phyloP scores from a whole-genome alignment of 2,797 vertebrate species.

The Fistularia tabacaria region DNA sequence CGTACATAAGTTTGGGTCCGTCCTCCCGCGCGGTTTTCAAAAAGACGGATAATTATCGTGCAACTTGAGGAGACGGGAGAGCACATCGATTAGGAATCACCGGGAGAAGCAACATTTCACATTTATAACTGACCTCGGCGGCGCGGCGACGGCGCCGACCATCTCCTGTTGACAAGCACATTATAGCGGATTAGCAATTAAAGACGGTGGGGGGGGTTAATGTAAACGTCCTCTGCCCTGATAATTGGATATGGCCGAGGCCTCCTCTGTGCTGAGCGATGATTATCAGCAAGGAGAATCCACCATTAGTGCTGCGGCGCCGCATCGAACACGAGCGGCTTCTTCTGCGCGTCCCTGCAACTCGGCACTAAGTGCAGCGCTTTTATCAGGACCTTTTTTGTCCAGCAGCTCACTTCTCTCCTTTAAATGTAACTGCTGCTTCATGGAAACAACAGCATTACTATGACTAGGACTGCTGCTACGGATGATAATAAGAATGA shows the following conservation, averaged over 20 bases:
- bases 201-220: slow-evolving; percentile 34
- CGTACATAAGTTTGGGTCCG: too few relatives aligned
- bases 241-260: slow-evolving; percentile 50
- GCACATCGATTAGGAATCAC: slow-evolving; percentile 33
- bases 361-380: neutral
- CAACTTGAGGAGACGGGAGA: slow-evolving; percentile 1
- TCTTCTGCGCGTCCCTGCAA: slow-evolving; percentile 17
- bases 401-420: too few relatives aligned
- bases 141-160: slow-evolving; percentile 9
- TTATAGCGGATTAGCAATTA: slow-evolving; percentile 63
- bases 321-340: neutral
- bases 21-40: slow-evolving; percentile 6
- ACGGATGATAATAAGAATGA: too few relatives aligned
- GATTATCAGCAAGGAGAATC: slow-evolving; percentile 53
- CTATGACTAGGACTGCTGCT: too few relatives aligned
- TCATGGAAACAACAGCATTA: too few relatives aligned
- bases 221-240: slow-evolving; percentile 43
- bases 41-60: slow-evolving; percentile 9
- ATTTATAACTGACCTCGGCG: slow-evolving; percentile 1
- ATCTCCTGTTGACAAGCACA: slow-evolving; percentile 29
- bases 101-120: neutral
- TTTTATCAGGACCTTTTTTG: neutral
- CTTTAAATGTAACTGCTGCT: too few relatives aligned
- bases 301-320: slow-evolving; percentile 25
- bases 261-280: slow-evolving; percentile 30